phyloP scores from a whole-genome alignment of 92 coral and sea anemone genomes.

The Porites evermanni region DNA sequence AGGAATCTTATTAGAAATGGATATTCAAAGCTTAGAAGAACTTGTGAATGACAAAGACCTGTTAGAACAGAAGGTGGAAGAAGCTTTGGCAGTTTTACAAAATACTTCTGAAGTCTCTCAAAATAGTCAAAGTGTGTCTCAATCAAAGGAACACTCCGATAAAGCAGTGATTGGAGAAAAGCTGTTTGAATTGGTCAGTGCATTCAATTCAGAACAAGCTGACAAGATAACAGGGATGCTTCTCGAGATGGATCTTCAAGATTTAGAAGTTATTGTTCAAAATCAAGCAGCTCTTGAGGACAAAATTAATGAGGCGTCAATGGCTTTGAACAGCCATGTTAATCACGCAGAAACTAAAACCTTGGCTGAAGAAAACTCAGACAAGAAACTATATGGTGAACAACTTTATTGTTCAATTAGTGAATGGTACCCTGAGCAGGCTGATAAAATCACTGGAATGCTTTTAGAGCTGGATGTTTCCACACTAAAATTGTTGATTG shows the following conservation, averaged over 20 bases:
- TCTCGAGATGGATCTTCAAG: conserved; percentile 68
- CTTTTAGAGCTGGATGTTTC: conserved; percentile 65
- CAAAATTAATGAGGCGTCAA: conserved; percentile 64
- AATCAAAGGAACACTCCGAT: conserved; percentile 1
- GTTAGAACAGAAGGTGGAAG: conserved; percentile 42
- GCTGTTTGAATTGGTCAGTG: conserved; percentile 56
- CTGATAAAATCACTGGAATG: conserved; percentile 94
- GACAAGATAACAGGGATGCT: conserved; percentile 92
- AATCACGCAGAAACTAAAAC: background rate
- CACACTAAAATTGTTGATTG: conserved; percentile 34
- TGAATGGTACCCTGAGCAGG: conserved; percentile 61
- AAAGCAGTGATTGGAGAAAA: conserved; percentile 69
- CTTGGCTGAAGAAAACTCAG: conserved; percentile 7
- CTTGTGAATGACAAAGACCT: conserved; percentile 49
- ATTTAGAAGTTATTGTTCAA: conserved; percentile 47
- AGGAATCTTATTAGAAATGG: conserved; percentile 81
- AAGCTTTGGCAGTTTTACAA: conserved; percentile 14
- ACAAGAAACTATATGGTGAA: conserved; percentile 66
- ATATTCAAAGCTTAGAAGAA: conserved; percentile 33
- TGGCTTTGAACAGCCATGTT: conserved; percentile 23
- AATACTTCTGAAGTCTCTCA: background rate
- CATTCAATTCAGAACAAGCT: conserved; percentile 56
- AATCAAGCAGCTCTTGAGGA: conserved; percentile 48
- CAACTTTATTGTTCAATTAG: conserved; percentile 65
- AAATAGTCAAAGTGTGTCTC: background rate